Conservation (phyloP, 2,888 invertebrate genomes). For the Dynastes maya region DNA sequence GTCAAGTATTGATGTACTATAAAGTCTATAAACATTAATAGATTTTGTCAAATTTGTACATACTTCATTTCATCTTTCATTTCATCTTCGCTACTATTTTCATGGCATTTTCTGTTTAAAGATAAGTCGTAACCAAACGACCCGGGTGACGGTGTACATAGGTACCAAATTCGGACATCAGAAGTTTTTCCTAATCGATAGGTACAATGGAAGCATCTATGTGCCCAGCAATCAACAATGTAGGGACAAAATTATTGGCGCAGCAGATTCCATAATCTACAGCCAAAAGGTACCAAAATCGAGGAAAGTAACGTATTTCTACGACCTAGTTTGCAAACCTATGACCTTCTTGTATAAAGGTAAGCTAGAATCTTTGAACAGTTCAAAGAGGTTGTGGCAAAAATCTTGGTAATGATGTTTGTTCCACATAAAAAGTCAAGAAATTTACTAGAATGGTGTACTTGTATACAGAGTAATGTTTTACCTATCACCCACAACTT, state of each 20-base stretch:
- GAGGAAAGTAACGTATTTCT: constrained; percentile 71
- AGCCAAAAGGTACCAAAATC: constrained; percentile 75
- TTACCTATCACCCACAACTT: no score
- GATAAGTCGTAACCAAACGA: constrained; percentile 77
- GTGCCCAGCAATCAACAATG: constrained; percentile 75
- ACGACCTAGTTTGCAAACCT: not conserved
- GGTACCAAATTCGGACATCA: constrained; percentile 74
- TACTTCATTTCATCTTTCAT: not conserved
- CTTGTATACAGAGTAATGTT: no score
- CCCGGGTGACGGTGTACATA: constrained; percentile 77
- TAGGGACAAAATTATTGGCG: constrained; percentile 75
- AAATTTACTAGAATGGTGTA: no score
- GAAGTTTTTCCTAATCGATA: constrained; percentile 77
- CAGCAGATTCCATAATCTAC: constrained; percentile 78
- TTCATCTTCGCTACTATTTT: not conserved
- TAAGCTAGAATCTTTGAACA: not conserved
- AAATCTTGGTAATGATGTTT: no score
- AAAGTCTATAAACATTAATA: no score
- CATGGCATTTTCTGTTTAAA: constrained; percentile 60
- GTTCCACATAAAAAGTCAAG: no score
- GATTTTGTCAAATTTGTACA: no score
- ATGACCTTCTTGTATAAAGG: not conserved
- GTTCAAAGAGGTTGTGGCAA: not conserved
- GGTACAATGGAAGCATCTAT: constrained; percentile 73
- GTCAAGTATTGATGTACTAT: no score